Conservation (phyloP, 2,888 invertebrate genomes). For the Nomada flava region DNA sequence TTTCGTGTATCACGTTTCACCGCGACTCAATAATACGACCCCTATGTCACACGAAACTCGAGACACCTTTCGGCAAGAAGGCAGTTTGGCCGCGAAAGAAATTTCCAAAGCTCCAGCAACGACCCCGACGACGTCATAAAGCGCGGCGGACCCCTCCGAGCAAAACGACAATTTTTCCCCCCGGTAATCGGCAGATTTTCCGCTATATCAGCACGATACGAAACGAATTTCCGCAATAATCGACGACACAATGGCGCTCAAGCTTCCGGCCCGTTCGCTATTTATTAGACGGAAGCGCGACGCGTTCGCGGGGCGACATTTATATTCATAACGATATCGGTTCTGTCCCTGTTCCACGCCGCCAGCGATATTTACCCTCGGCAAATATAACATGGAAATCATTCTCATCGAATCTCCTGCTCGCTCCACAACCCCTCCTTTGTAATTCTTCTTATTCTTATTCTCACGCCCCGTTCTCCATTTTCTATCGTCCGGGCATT, state of each 20-base stretch:
- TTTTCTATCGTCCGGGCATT: constrained; percentile 35
- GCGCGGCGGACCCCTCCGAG: neutral
- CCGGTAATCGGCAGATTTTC: constrained; percentile 40
- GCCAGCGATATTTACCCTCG: constrained; percentile 73
- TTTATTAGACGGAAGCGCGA: constrained; percentile 46
- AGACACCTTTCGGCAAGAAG: neutral
- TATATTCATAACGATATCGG: constrained; percentile 74
- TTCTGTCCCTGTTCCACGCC: constrained; percentile 52
- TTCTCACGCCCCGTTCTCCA: constrained; percentile 22
- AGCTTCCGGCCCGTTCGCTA: constrained; percentile 29
- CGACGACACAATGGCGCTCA: constrained; percentile 34
- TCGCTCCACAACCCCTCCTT: constrained; percentile 25
- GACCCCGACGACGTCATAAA: neutral
- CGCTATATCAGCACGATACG: constrained; percentile 23
- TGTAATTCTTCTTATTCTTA: constrained; percentile 43
- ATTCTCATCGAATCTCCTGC: constrained; percentile 65
- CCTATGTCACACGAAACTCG: too few relatives aligned
- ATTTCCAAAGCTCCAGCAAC: neutral
- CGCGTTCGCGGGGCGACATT: constrained; percentile 60
- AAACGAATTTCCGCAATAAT: constrained; percentile 40
- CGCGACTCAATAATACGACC: too few relatives aligned
- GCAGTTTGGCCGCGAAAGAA: neutral
- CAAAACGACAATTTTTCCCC: constrained; percentile 14
- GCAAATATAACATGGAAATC: constrained; percentile 72
- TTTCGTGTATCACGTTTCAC: too few relatives aligned